phyloP scores from a whole-genome alignment of 2,888 invertebrate genomes.

The Sarcophaga caerulescens region DNA sequence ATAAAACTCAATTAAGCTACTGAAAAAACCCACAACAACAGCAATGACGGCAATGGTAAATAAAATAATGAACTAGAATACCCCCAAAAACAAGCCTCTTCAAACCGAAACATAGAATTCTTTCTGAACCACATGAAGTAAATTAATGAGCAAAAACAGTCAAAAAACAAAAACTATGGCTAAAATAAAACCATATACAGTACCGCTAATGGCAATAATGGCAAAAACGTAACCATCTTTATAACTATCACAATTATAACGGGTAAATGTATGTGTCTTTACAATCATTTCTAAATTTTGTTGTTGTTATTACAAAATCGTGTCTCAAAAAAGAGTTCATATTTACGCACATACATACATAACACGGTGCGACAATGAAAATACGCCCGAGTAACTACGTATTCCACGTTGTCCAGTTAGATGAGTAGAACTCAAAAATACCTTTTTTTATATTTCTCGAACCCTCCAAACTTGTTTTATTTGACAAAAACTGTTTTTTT shows the following conservation, averaged over 20 bases:
- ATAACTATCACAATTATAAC: neutral
- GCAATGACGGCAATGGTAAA: neutral
- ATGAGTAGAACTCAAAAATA: too few species aligned
- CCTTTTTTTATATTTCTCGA: too few species aligned
- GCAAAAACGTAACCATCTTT: neutral
- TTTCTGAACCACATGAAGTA: too few species aligned
- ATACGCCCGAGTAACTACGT: too few species aligned
- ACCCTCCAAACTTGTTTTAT: too few species aligned
- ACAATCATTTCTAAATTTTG: too few species aligned
- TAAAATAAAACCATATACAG: neutral
- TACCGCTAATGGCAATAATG: neutral
- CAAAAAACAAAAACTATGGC: neutral
- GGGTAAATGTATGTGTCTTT: neutral
- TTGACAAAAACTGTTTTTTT: too few species aligned
- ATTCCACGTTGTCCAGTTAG: too few species aligned
- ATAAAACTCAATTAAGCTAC: slow-evolving; percentile 53
- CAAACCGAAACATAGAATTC: neutral
- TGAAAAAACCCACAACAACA: neutral
- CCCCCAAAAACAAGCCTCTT: neutral
- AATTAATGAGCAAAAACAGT: neutral
- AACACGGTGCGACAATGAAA: too few species aligned
- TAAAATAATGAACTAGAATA: neutral
- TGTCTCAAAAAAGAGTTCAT: too few species aligned
- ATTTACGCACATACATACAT: too few species aligned
- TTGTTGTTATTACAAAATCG: too few species aligned